A percentile compares a stretch with the other conserved stretches of the same genome.
phyloP scores from a whole-genome alignment of 2,113 vertebrate species.

The Suncus etruscus region DNA sequence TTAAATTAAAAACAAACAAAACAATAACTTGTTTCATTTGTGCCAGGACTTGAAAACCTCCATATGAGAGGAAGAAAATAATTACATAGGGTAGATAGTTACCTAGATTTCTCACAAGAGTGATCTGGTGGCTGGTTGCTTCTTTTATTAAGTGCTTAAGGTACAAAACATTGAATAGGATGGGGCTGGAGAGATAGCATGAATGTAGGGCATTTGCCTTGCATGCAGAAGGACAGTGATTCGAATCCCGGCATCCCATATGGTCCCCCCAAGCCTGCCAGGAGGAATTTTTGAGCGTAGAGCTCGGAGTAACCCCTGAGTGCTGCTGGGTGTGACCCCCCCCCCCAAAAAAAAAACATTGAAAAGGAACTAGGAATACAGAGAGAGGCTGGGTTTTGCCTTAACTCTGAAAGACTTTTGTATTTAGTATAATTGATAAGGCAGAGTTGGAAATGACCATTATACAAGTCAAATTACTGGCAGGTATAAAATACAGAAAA shows the following conservation, averaged over 20 bases:
- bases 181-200: too few relatives aligned
- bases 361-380: neutral
- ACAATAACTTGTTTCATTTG: too few relatives aligned
- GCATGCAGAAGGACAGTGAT: too few relatives aligned
- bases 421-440: neutral
- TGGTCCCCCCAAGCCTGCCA: too few relatives aligned
- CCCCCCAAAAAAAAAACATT: neutral
- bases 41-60: neutral
- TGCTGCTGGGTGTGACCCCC: too few relatives aligned
- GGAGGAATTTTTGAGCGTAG: too few relatives aligned
- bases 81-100: neutral
- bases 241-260: too few relatives aligned
- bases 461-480: neutral
- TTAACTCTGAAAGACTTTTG: neutral
- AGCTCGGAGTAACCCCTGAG: too few relatives aligned
- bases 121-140: neutral
- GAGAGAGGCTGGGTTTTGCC: neutral
- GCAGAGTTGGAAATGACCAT: neutral
- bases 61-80: neutral
- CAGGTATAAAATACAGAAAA: neutral
- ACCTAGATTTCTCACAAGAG: neutral
- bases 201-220: too few relatives aligned
- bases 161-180: neutral
- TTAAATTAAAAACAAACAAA: slow-evolving; percentile 2
- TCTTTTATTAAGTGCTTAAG: neutral